These are phyloP conservation scores for Sebastes itinus DNA, from an alignment of 2,797 vertebrate genomes.

Conservation along the genomic window DNA sequence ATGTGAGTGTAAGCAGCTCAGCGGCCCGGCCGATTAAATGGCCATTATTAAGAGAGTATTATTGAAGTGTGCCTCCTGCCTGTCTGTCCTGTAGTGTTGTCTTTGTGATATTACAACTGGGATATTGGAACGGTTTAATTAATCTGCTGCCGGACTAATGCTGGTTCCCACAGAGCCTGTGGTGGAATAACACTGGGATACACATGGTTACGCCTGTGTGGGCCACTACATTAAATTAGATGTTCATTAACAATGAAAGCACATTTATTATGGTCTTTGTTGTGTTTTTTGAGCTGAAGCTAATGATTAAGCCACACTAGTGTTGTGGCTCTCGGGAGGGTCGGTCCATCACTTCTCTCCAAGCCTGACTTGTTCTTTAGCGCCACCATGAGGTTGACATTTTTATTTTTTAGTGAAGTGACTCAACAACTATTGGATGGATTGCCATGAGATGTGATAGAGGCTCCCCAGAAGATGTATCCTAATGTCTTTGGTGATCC, in stretches of 20 bases:
- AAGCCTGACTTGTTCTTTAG: neutral
- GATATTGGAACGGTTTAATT: slow-evolving; percentile 78
- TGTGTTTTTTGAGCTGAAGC: slow-evolving; percentile 27
- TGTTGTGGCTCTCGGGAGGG: neutral
- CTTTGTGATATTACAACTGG: slow-evolving; percentile 71
- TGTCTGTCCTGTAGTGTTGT: slow-evolving; percentile 74
- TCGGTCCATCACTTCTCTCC: neutral
- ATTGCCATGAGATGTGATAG: neutral
- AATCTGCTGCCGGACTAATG: slow-evolving; percentile 69
- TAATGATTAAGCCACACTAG: neutral
- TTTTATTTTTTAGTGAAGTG: neutral
- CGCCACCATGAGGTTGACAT: neutral
- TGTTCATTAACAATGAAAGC: slow-evolving; percentile 50
- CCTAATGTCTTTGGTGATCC: too few species aligned
- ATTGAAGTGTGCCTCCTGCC: slow-evolving; percentile 70
- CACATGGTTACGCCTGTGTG: slow-evolving; percentile 31
- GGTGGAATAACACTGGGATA: slow-evolving; percentile 60
- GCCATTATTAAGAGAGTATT: slow-evolving; percentile 72
- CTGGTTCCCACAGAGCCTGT: slow-evolving; percentile 71
- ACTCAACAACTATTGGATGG: neutral
- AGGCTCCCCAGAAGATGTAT: too few species aligned
- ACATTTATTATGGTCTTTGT: slow-evolving; percentile 9
- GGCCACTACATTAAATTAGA: slow-evolving; percentile 30
- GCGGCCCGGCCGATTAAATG: slow-evolving; percentile 66
- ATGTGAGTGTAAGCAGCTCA: slow-evolving; percentile 57